Percentiles rank a stretch among this genome's conserved stretches.
Conservation (phyloP, 2,113 vertebrate genomes). For the Sturnus vulgaris region DNA sequence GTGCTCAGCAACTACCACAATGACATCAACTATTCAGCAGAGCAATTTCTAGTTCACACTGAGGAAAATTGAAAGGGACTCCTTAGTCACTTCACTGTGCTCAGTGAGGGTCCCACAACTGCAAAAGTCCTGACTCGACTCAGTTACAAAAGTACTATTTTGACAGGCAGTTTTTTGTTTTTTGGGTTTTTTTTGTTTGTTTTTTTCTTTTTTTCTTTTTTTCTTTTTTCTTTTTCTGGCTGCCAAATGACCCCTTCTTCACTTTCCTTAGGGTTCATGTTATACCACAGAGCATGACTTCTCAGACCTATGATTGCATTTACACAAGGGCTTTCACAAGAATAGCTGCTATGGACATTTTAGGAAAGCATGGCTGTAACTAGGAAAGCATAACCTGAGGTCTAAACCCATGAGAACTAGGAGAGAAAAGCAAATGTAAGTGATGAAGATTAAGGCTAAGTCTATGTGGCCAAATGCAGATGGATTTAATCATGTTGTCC, state of each 20-base stretch:
- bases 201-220: neutral
- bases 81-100: neutral
- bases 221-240: neutral
- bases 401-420: neutral
- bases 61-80: neutral
- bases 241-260: neutral
- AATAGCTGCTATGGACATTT: neutral
- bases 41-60: neutral
- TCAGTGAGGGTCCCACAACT: accelerated
- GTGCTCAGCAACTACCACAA: accelerated
- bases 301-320: neutral
- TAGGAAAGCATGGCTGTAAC: neutral
- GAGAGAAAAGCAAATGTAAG: neutral
- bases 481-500: neutral
- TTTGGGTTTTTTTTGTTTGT: neutral
- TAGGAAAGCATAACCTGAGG: neutral
- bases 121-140: neutral
- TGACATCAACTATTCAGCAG: neutral
- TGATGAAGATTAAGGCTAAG: neutral
- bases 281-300: neutral
- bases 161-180: neutral
- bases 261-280: neutral
- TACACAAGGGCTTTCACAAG: neutral
- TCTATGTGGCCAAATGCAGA: neutral
- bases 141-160: neutral